Base-by-base conservation (phyloP, 23 tunicate species). In the Styela clava region DNA sequence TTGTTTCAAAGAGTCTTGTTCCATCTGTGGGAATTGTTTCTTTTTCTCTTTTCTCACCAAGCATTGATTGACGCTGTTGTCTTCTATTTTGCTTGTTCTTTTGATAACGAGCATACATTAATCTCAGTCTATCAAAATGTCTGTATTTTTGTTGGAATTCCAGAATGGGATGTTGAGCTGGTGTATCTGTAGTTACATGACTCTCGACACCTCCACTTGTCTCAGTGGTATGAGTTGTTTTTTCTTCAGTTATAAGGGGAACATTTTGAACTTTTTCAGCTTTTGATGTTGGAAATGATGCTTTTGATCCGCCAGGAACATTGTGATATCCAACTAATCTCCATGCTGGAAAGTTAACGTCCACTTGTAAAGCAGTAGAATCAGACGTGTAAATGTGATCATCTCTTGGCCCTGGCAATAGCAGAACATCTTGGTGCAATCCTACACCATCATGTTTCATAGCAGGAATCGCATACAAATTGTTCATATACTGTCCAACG, bases 391-490 rank as follows among this genome's bases (percentile, higher is more conserved):
- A 24, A 35, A 35, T 86, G 9, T 88, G 84, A 29, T 73, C 73
- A 24, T n/a, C 70, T 37, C 61, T 35, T 1, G 97, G 97, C 18
- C 97, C 97, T 32, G 97, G 97, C 35, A 91, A 69, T 82, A 91
- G 51, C 24, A 87, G 85, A 0, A 91, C 79, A 24, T 86, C 83
- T 30, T 88, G 80, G 33, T 82, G 79, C 29, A 64, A 34, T 86
- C 36, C 52, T 16, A 91, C 88, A 16, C 87, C 97, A 64, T 86
- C 91, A 35, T 91, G 97, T 52, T 83, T 86, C 87, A 91, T 83
- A 28, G 97, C 97, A 29, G 97, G 91, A 64, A 91, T 63, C 3
- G 97, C 97, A 79, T 91, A 91, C 74, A 91, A 79, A 33, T 85
- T 70, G 69, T 87, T 86, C 69, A 52, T 78, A 69, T 91, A 91